Evolutionary conservation across 2,888 invertebrate genomes (phyloP).

Genomic region (Danaus chrysippus): DNA sequence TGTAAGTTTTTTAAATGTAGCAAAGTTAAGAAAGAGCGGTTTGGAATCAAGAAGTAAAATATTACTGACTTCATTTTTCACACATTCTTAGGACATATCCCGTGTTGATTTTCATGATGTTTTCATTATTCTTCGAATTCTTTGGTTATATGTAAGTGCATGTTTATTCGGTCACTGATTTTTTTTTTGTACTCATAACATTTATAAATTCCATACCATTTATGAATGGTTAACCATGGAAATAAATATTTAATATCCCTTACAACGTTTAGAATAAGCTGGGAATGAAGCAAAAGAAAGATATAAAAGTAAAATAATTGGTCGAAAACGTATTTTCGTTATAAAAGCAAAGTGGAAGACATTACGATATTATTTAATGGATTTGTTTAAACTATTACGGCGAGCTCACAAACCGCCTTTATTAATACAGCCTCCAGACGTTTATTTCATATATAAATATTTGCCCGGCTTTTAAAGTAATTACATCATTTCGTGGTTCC

Average conservation of each 20-base stretch:
- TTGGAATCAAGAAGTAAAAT: no score
- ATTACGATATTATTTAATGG: slow-evolving; percentile 42
- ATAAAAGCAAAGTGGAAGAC: slow-evolving; percentile 25
- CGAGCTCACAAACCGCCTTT: slow-evolving; percentile 35
- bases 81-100: no score
- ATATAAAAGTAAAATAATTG: slow-evolving; percentile 6
- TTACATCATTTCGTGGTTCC: slow-evolving; percentile 37
- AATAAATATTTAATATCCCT: neutral
- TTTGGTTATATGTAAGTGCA: no score
- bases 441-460: slow-evolving; percentile 67
- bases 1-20: no score
- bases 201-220: no score
- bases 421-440: slow-evolving; percentile 54
- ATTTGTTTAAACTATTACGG: slow-evolving; percentile 57
- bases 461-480: slow-evolving; percentile 73
- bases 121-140: no score
- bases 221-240: neutral
- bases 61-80: no score
- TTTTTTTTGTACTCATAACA: no score
- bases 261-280: neutral
- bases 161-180: no score
- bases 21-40: no score
- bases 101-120: no score
- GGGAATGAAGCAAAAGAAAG: neutral
- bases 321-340: slow-evolving; percentile 5